Evolutionary conservation across 2,113 vertebrate genomes (phyloP).

Genomic region (Sturnus vulgaris): DNA sequence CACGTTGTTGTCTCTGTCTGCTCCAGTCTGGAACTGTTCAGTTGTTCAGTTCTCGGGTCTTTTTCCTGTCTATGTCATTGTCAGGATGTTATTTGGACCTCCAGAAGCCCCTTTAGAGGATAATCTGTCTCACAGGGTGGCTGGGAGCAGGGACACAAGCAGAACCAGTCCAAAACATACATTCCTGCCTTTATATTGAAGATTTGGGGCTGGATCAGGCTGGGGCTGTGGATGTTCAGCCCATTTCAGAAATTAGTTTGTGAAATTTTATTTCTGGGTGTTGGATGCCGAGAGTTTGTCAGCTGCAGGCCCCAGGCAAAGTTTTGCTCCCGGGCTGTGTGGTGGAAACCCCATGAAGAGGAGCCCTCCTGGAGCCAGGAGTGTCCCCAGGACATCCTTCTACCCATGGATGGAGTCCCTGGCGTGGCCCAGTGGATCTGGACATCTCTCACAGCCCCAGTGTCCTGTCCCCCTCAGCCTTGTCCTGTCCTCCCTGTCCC

Average conservation of each 20-base stretch:
- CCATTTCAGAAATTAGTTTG: neutral
- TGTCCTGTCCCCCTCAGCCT: neutral
- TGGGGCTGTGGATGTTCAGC: neutral
- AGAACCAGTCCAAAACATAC: neutral
- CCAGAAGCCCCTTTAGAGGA: neutral
- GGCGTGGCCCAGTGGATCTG: neutral
- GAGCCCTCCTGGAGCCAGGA: neutral
- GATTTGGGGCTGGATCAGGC: neutral
- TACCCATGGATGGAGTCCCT: neutral
- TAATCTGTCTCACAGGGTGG: neutral
- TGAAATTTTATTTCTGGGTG: neutral
- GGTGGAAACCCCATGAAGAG: neutral
- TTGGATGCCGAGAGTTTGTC: neutral
- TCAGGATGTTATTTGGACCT: neutral
- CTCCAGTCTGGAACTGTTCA: neutral
- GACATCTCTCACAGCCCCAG: neutral
- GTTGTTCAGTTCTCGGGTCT: neutral
- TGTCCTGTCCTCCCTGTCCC: neutral
- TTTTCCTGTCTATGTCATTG: neutral
- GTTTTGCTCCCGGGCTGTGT: neutral
- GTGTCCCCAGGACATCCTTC: rapidly evolving
- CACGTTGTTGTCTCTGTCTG: neutral
- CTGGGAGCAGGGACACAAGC: neutral
- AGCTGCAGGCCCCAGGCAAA: neutral
- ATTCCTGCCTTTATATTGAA: neutral